A percentile compares a stretch with the other conserved stretches of the same genome.
phyloP scores from a whole-genome alignment of 1,140 invertebrate species.

The Drosophila baimaii region DNA sequence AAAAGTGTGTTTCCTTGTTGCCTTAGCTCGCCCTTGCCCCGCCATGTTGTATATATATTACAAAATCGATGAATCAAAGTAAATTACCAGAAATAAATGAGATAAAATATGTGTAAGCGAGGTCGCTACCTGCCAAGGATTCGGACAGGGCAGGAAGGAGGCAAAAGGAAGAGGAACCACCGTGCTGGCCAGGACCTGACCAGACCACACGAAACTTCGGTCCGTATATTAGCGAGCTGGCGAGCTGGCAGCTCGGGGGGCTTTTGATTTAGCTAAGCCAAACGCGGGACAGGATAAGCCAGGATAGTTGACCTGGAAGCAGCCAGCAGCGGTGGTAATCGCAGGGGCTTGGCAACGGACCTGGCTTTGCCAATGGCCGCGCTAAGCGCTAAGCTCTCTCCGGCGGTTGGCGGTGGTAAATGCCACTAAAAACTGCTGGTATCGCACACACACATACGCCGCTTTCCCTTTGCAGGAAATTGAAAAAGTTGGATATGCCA shows the following conservation, averaged over 20 bases:
- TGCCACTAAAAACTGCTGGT: constrained; percentile 49
- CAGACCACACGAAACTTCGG: constrained; percentile 21
- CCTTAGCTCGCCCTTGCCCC: constrained; percentile 9
- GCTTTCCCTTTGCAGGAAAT: constrained; percentile 59
- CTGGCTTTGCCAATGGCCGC: constrained; percentile 26
- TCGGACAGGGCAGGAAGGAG: no score
- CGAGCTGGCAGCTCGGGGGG: constrained; percentile 8
- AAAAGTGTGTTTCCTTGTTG: constrained; percentile 58
- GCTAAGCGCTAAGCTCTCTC: constrained; percentile 29
- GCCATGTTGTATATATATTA: constrained; percentile 58
- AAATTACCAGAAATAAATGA: constrained; percentile 83
- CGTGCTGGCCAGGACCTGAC: constrained; percentile 3
- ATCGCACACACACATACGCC: constrained; percentile 9
- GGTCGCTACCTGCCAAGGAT: constrained; percentile 31
- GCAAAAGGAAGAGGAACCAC: background rate
- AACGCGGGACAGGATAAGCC: constrained; percentile 45
- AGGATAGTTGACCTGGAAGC: constrained; percentile 61
- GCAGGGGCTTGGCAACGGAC: constrained; percentile 38
- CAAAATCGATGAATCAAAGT: constrained; percentile 83
- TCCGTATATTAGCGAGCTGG: constrained; percentile 43
- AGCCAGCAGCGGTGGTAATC: constrained; percentile 14
- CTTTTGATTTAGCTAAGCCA: constrained; percentile 54
- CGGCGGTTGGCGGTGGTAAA: constrained; percentile 50
- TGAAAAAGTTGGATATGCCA: constrained; percentile 77
- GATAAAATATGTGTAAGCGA: constrained; percentile 76